Evolutionary conservation across 1,140 invertebrate genomes (phyloP), one percentile per base, ranked within the genome.

Genomic region (Microplitis demolitor): DNA sequence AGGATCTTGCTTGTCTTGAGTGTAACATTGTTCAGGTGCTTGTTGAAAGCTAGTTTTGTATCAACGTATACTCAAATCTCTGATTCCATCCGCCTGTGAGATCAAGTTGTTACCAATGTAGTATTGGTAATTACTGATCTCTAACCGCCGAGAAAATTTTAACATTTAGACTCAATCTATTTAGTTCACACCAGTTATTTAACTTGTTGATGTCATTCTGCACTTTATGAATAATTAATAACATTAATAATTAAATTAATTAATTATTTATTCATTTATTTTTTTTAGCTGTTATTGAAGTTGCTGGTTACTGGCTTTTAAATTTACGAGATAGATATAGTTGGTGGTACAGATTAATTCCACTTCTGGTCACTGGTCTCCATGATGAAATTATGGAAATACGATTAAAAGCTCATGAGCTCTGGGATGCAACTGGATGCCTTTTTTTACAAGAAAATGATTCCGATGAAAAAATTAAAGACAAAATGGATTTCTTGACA

Each of bases 361-460:
- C 94, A 0, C 78, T 96, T 6, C 85, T 95, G 4, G 79, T 96
- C n/a, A 93, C 93, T 56, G 90, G 91, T 79, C 84, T 94, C 2
- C 90, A 91, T 76, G 94, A 96, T 86, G 92, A 94, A 72, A 88
- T 92, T 3, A 84, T 87, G 50, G 90, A 91, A 53, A 91, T 94
- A 13, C 84, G 88, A 54, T 78, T 85, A 37, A 82, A 89, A 78
- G 90, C 92, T 39, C 78, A 85, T 35, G 78, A 87, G 4, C 79
- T 93, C 4, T 96, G 94, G 94, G 82, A 90, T 60, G 82, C 89
- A 81, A 89, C 90, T 56, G 94, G 94, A 63, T 75, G 88, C 35
- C 89, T 91, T 56, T 96, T 91, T 84, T 87, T 91, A 67, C 81
- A 90, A 61, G 94, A 96, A 84, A 96, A 96, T 87, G 90, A 95